A percentile compares a stretch with the other conserved stretches of the same genome.
Conservation (phyloP, 2,113 vertebrate genomes). For the Pachyramphus minor region DNA sequence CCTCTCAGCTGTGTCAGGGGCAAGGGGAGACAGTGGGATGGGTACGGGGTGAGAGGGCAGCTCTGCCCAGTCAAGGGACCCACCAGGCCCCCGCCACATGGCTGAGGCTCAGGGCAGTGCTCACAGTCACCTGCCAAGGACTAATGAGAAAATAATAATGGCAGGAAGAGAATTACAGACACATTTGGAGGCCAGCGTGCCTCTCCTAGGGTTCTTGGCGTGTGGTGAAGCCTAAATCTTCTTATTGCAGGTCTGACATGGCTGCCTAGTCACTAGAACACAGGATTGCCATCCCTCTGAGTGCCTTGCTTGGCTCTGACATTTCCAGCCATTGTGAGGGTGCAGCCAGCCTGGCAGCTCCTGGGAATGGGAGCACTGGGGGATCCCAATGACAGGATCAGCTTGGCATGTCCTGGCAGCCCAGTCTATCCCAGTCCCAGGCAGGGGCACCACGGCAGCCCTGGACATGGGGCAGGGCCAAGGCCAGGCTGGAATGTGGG, state of each 20-base stretch:
- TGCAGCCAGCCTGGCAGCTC: background rate
- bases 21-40: rapidly evolving
- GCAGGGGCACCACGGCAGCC: background rate
- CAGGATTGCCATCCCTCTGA: background rate
- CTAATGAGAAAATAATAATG: background rate
- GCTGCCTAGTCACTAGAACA: background rate
- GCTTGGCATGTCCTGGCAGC: background rate
- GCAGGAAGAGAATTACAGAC: background rate
- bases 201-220: background rate
- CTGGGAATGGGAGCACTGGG: too few relatives aligned
- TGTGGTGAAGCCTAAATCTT: background rate
- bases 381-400: background rate
- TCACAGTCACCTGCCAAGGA: background rate
- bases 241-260: background rate
- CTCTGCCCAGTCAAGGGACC: background rate
- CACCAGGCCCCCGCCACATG: rapidly evolving
- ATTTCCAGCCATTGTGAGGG: background rate
- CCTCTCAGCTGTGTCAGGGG: rapidly evolving
- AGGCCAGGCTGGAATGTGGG: too few relatives aligned
- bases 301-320: background rate
- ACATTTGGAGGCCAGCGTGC: rapidly evolving
- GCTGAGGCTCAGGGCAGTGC: background rate
- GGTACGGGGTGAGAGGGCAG: rapidly evolving
- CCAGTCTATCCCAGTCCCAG: background rate
- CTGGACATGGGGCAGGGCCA: rapidly evolving